A percentile compares a stretch with the other conserved stretches of the same genome.
Evolutionary conservation across 1,140 invertebrate species (phyloP).

Genomic region (Apis cerana): DNA sequence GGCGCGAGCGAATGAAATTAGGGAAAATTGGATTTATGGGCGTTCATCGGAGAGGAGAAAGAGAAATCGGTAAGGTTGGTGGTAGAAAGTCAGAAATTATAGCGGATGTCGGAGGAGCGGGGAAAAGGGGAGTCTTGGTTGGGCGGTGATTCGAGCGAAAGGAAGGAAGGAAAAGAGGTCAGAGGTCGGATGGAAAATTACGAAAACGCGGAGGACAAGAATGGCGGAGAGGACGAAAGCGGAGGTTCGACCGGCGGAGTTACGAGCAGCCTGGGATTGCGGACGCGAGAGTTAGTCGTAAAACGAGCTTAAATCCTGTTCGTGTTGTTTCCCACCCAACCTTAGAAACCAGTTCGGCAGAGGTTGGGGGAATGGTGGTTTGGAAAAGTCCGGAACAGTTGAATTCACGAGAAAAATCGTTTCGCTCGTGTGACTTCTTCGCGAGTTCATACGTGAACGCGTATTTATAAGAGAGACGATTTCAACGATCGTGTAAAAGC

Average conservation of each 20-base stretch:
- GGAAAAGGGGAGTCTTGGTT: accelerated
- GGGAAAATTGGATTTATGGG: slow-evolving; percentile 23
- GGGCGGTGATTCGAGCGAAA: background rate
- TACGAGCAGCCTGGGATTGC: slow-evolving; percentile 16
- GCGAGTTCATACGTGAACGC: slow-evolving; percentile 24
- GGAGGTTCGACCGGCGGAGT: background rate
- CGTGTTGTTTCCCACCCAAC: background rate
- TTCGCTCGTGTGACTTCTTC: slow-evolving; percentile 47
- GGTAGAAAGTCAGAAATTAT: background rate
- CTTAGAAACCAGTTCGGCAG: slow-evolving; percentile 3
- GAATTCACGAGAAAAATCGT: slow-evolving; percentile 46
- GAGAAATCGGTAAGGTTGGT: background rate
- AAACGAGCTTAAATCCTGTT: slow-evolving; percentile 33
- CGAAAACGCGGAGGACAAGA: slow-evolving; percentile 2
- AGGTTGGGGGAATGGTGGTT: background rate
- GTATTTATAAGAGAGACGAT: background rate
- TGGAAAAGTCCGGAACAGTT: slow-evolving; percentile 23
- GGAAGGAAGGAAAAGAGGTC: too few relatives aligned
- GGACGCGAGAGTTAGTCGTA: slow-evolving; percentile 35
- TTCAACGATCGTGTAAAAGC: background rate
- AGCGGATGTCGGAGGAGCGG: background rate
- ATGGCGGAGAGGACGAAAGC: background rate
- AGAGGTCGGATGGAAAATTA: slow-evolving; percentile 1
- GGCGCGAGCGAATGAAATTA: slow-evolving; percentile 19
- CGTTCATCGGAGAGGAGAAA: background rate